Conservation (phyloP, 1,140 invertebrate species). For the Drosophila albomicans region DNA sequence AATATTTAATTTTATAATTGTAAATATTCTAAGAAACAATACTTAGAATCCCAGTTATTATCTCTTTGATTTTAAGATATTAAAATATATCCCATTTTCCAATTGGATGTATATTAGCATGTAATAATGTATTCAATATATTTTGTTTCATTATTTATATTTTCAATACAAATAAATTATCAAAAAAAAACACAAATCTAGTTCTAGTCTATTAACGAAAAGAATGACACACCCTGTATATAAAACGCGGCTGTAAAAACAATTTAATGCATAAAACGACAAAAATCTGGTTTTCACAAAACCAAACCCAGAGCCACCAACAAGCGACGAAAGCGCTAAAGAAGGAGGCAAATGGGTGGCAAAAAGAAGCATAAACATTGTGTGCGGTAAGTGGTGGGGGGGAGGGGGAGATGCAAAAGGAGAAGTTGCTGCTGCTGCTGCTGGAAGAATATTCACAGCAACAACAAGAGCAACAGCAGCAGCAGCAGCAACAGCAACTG, state of each 20-base stretch:
- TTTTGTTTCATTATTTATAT: no score
- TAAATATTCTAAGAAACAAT: no score
- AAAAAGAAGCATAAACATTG: background rate
- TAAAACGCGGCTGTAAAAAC: constrained; percentile 80
- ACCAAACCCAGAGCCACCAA: constrained; percentile 64
- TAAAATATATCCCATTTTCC: no score
- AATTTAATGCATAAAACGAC: constrained; percentile 83
- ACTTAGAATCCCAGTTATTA: no score
- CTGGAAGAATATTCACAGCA: constrained; percentile 63
- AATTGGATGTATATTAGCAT: no score
- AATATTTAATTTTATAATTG: no score
- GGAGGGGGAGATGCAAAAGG: constrained; percentile 34
- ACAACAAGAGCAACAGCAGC: constrained; percentile 37
- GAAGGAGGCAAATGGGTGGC: constrained; percentile 45
- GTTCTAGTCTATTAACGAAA: no score
- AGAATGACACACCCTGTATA: constrained; percentile 56
- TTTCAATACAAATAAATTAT: no score
- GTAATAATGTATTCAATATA: no score
- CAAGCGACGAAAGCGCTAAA: constrained; percentile 68
- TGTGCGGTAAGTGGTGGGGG: background rate
- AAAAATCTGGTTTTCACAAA: constrained; percentile 82
- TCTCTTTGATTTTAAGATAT: no score
- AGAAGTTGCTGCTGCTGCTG: constrained; percentile 66
- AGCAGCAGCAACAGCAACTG: constrained; percentile 63
- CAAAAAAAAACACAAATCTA: no score